Percentiles rank a stretch among this genome's conserved stretches.
These are phyloP conservation scores for Pipa parva DNA, from an alignment of 2,113 vertebrate species.

Conservation along the genomic window DNA sequence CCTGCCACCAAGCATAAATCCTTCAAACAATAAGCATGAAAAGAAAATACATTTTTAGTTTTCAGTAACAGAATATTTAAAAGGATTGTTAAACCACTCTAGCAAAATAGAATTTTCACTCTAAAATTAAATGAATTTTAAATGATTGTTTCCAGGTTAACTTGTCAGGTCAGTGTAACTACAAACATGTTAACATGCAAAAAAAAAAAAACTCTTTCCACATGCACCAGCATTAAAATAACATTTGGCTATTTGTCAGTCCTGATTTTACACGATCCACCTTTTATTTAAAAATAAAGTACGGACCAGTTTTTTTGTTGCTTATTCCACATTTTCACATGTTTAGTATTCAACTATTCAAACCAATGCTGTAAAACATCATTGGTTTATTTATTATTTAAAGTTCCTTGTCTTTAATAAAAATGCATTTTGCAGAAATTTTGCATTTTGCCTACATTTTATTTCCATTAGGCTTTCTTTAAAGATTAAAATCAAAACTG, in stretches of 20 bases:
- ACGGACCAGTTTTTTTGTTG: slow-evolving; percentile 59
- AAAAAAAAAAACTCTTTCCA: slow-evolving; percentile 41
- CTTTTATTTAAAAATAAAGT: slow-evolving; percentile 41
- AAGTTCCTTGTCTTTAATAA: slow-evolving; percentile 62
- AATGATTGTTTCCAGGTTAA: slow-evolving; percentile 55
- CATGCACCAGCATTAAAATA: slow-evolving; percentile 60
- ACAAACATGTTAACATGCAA: slow-evolving; percentile 52
- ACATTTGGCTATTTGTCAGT: slow-evolving; percentile 46
- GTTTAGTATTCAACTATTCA: slow-evolving; percentile 82
- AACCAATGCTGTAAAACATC: slow-evolving; percentile 71
- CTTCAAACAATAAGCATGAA: too few relatives aligned
- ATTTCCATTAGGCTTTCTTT: slow-evolving; percentile 93
- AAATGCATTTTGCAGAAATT: slow-evolving; percentile 59
- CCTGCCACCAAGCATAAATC: too few relatives aligned
- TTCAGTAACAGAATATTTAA: too few relatives aligned
- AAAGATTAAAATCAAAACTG: slow-evolving; percentile 88
- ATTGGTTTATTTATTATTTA: slow-evolving; percentile 89
- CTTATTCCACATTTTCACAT: slow-evolving; percentile 62
- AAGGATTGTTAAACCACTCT: not conserved
- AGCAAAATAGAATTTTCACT: not conserved
- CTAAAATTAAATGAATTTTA: slow-evolving; percentile 2
- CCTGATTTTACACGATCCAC: slow-evolving; percentile 31
- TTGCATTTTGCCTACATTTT: slow-evolving; percentile 69
- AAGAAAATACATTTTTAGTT: too few relatives aligned
- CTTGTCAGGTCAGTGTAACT: slow-evolving; percentile 69